Evolutionary conservation across 2,113 vertebrate species (phyloP), one percentile per base, ranked within the genome.

Genomic region (Falco punctatus): DNA sequence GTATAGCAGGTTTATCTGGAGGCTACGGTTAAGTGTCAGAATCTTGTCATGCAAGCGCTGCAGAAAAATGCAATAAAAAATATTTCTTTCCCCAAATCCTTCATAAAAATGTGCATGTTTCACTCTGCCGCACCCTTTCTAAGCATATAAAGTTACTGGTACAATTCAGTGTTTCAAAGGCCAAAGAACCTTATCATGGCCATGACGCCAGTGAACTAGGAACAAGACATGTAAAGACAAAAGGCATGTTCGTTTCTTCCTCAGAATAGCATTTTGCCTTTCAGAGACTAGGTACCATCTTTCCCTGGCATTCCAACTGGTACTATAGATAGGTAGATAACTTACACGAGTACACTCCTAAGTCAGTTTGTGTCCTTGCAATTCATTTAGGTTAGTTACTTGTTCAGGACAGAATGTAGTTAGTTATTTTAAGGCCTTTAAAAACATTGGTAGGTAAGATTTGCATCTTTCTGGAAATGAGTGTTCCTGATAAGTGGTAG

Each of bases 261-360:
- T 64, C 48, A 42, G 42, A 85, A n/a, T 1, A 51, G 3, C 8
- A n/a, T 44, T 62, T 58, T 87, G 4, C 20, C 11, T 67, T 55
- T 72, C 27, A 40, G 35, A 65, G n/a, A 26, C 6, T 19, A 23
- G 9, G 20, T 64, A 23, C 7, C 10, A 10, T 22, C 16, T 61
- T 90, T 67, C 9, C 26, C 71, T 1, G 0, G 10, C 59, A 21
- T 57, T 70, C 40, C 75, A 58, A 17, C 7, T 0, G 1, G 67
- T 48, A 15, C 3, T 23, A 15, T 3, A 22, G 16, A 13, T 4
- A 59, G 11, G 18, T 61, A 55, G 19, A 23, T 9, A 74, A 9
- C 8, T 86, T 59, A 22, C 5, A 52, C 5, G 8, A 55, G 3
- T 28, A 46, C 10, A 18, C 4, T 61, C 62, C 42, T 35, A 21